These are phyloP conservation scores for Montipora sp. DNA, from an alignment of 64 coral and sea anemone genomes.

Conservation along the genomic window DNA sequence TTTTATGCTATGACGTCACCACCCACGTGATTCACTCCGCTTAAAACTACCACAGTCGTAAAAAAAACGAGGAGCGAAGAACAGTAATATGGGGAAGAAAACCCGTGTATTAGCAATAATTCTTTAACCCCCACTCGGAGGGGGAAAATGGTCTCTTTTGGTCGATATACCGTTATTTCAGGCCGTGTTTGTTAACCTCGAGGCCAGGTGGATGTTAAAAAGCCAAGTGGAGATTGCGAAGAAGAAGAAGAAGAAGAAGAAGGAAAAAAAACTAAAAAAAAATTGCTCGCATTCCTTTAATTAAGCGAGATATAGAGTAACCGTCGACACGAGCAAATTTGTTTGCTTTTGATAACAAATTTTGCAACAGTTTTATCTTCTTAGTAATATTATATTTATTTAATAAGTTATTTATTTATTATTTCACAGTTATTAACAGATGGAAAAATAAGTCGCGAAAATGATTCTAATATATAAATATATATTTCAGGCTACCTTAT, in stretches of 20 bases:
- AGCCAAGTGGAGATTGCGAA: neutral
- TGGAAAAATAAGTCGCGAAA: neutral
- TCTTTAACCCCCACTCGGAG: neutral
- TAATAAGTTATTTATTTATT: constrained; percentile 34
- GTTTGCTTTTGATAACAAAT: constrained; percentile 62
- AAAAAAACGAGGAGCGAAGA: neutral
- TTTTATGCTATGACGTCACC: neutral
- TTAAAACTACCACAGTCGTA: neutral
- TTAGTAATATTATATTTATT: constrained; percentile 32
- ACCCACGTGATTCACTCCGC: neutral
- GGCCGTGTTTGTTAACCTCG: constrained; percentile 19
- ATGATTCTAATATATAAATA: neutral
- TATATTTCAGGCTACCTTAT: neutral
- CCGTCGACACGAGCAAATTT: constrained; percentile 20
- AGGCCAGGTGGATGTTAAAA: neutral
- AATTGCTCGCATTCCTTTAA: neutral
- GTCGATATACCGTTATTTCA: constrained; percentile 4
- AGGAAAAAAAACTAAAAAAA: neutral
- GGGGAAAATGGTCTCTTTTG: constrained; percentile 26
- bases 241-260: neutral
- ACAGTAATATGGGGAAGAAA: neutral
- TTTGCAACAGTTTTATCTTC: constrained; percentile 17
- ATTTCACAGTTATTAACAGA: neutral
- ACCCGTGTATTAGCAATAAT: neutral
- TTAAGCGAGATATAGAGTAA: neutral